Base-by-base conservation (phyloP, 1,140 invertebrate species). In the Muscidifurax raptorellus region DNA sequence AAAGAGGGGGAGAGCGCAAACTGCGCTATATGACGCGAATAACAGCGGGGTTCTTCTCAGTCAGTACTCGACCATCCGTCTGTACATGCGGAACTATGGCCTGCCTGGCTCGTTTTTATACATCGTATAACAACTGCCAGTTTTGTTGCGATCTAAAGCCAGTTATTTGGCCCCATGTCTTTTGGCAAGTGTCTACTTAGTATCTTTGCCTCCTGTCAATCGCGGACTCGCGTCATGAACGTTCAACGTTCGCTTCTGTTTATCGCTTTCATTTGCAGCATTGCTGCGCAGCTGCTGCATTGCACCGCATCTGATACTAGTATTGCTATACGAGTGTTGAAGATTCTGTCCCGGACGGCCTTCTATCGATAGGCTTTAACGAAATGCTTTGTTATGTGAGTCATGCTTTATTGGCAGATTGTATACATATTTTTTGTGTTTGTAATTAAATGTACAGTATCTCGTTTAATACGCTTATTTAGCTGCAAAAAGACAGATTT, bases 301-400 rank as follows among this genome's bases (percentile, higher is more conserved):
- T 67, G 30, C 30, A 81, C 15, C n/a, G 2, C 9, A 12, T 5
- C 36, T 22, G 2, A 30, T 64, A 13, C 32, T 12, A 30, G 18
- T 66, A 52, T 10, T 66, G 59, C 9, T 78, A 59, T 7, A n/a
- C 22, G n/a, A n/a, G 52, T 22, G 3, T 12, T 66, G 7, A 25
- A 66, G 22, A 66, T 66, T 78, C 12, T 59, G 25, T 59, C 6
- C n/a, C 18, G n/a, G 47, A 28, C 28, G 18, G 18, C 5, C 18
- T 18, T 22, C 52, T 59, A 30, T 36, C 12, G 22, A 66, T 66
- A 25, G 30, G 18, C 2, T 3, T 7, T 64, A 25, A 59, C 52
- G 76, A 79, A 79, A 79, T 79, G 76, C 76, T 79, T n/a, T 79
- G 76, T 66, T 79, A 79, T 25, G 76, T 79, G 59, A 79, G 76